Evolutionary conservation across 1,140 invertebrate species (phyloP).

Genomic region (Ceratina calcarata): DNA sequence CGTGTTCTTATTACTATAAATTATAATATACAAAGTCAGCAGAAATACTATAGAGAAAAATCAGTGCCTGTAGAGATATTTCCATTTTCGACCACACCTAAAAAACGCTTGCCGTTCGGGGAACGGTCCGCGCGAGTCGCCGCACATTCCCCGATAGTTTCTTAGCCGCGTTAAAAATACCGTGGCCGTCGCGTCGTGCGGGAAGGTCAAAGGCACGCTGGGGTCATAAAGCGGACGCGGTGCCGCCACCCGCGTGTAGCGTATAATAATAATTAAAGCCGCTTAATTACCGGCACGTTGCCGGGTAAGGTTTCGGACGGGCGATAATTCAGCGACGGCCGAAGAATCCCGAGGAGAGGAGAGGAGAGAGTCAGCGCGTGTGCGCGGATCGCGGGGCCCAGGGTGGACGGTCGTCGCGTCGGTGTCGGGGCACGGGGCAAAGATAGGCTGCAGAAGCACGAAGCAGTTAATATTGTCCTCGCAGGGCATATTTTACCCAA

Average conservation of each 20-base stretch:
- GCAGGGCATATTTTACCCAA: slow-evolving; percentile 78
- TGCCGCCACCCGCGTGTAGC: slow-evolving; percentile 63
- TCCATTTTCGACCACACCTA: too few relatives aligned
- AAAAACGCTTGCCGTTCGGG: too few relatives aligned
- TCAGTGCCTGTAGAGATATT: too few relatives aligned
- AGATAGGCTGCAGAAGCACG: slow-evolving; percentile 73
- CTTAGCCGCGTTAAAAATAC: slow-evolving; percentile 36
- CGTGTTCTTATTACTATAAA: too few relatives aligned
- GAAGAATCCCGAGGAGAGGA: slow-evolving; percentile 31
- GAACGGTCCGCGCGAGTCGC: not conserved
- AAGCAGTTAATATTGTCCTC: slow-evolving; percentile 80
- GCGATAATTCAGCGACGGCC: slow-evolving; percentile 60
- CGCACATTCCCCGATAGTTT: slow-evolving; percentile 7
- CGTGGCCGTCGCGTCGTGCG: not conserved
- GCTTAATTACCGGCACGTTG: slow-evolving; percentile 65
- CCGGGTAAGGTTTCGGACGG: slow-evolving; percentile 57
- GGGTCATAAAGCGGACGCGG: slow-evolving; percentile 50
- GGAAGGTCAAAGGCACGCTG: slow-evolving; percentile 55
- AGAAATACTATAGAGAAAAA: too few relatives aligned
- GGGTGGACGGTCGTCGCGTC: slow-evolving; percentile 42
- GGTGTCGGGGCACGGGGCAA: slow-evolving; percentile 65
- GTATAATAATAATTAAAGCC: slow-evolving; percentile 67
- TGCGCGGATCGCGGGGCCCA: slow-evolving; percentile 20
- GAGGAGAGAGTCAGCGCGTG: slow-evolving; percentile 27
- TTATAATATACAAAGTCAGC: too few relatives aligned